These are phyloP conservation scores for Apodemia duryi DNA, from an alignment of 2,888 invertebrate species.

Conservation along the genomic window DNA sequence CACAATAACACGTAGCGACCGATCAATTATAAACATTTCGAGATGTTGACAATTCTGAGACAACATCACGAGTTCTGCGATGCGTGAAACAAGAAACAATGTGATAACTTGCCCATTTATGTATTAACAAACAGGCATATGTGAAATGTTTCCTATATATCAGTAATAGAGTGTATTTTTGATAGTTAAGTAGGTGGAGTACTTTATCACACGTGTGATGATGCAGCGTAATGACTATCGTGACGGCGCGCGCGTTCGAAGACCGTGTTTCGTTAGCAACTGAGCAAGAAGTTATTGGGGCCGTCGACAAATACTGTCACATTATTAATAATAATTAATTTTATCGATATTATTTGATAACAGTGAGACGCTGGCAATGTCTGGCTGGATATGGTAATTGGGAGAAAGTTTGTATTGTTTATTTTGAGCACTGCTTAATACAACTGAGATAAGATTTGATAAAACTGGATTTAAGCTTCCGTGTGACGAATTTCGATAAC, in stretches of 20 bases:
- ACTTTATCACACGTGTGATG: conserved; percentile 9
- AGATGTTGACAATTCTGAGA: conserved; percentile 6
- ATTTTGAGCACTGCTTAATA: too few relatives aligned
- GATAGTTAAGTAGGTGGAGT: conserved; percentile 1
- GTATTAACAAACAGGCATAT: background rate
- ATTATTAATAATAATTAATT: background rate
- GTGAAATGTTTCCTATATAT: background rate
- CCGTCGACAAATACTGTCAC: background rate
- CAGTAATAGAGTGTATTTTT: background rate
- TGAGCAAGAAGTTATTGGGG: background rate
- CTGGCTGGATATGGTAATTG: too few relatives aligned
- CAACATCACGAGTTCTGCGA: conserved; percentile 7
- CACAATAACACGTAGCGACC: background rate
- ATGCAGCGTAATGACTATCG: background rate
- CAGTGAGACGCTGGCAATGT: too few relatives aligned
- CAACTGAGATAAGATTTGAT: too few relatives aligned
- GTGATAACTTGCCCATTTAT: background rate
- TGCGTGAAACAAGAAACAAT: conserved; percentile 6
- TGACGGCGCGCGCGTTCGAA: background rate
- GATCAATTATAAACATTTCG: conserved; percentile 4
- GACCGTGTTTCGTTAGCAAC: conserved; percentile 7
- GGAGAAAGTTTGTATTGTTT: too few relatives aligned
- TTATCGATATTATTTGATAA: too few relatives aligned
- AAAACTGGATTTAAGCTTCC: too few relatives aligned
- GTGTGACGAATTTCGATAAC: too few relatives aligned